These are phyloP conservation scores for Dicyrtoma fusca DNA, from an alignment of 2,888 invertebrate species.

Conservation along the genomic window DNA sequence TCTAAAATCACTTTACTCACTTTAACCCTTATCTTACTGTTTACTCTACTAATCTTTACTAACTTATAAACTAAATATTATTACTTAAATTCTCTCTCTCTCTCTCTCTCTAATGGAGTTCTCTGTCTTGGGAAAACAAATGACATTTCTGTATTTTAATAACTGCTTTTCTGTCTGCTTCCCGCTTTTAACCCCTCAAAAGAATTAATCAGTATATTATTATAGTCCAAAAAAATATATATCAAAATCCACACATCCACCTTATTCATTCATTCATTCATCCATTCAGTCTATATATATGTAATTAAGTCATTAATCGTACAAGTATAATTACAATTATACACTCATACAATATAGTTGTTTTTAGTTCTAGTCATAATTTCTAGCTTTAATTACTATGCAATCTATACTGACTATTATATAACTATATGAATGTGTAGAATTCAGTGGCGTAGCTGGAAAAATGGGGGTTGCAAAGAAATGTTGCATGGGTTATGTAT, in stretches of 20 bases:
- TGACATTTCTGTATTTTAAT: not conserved
- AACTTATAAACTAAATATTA: no score
- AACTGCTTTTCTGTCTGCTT: conserved; percentile 15
- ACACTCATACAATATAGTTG: no score
- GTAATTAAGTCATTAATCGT: not conserved
- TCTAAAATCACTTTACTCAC: no score
- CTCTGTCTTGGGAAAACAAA: not conserved
- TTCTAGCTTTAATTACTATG: no score
- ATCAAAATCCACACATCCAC: conserved; percentile 1
- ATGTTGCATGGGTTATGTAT: no score
- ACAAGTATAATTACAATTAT: not conserved
- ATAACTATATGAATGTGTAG: no score
- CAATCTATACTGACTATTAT: no score
- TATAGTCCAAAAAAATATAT: not conserved
- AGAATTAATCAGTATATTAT: not conserved
- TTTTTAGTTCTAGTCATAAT: no score
- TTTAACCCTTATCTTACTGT: no score
- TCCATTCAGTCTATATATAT: not conserved
- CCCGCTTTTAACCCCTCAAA: conserved; percentile 16
- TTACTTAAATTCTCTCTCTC: not conserved
- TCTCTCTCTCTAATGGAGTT: conserved; percentile 1
- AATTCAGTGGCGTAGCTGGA: no score
- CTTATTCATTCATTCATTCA: conserved; percentile 21
- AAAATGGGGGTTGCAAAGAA: no score
- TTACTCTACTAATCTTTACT: no score